Percentiles rank a stretch among this genome's conserved stretches.
Evolutionary conservation across 2,113 vertebrate genomes (phyloP).

Genomic region (Mustelus asterias): DNA sequence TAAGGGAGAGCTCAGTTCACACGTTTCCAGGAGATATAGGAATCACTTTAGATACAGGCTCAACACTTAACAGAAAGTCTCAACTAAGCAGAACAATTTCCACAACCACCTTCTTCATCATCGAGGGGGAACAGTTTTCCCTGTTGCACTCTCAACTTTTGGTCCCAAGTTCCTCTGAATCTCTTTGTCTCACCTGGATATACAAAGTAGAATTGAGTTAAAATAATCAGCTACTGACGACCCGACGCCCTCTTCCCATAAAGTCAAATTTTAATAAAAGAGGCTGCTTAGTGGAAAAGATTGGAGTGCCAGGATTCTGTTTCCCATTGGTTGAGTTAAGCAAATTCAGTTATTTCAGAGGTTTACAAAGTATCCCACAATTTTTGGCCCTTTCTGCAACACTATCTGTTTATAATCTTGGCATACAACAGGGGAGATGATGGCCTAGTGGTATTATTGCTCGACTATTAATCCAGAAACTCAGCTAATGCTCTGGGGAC

Average conservation of each 20-base stretch:
- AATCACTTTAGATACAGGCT: conserved; percentile 3
- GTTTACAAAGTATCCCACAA: neutral
- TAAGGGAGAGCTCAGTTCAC: neutral
- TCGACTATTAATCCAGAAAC: no score
- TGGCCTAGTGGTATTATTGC: no score
- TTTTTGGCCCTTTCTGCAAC: neutral
- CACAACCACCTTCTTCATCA: neutral
- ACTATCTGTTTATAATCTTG: no score
- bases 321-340: neutral
- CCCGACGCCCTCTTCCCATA: neutral
- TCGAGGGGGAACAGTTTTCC: neutral
- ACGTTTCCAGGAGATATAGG: neutral
- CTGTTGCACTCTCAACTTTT: neutral
- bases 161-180: neutral
- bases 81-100: neutral
- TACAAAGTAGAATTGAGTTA: neutral
- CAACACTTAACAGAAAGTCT: neutral
- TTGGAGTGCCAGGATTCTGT: neutral
- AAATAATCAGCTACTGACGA: neutral
- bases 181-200: neutral
- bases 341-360: neutral
- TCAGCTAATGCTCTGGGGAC: no score
- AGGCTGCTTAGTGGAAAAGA: neutral
- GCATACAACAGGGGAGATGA: no score
- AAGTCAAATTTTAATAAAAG: neutral